Conservation (phyloP, 2,888 invertebrate species). For the Lochmaea capreae region DNA sequence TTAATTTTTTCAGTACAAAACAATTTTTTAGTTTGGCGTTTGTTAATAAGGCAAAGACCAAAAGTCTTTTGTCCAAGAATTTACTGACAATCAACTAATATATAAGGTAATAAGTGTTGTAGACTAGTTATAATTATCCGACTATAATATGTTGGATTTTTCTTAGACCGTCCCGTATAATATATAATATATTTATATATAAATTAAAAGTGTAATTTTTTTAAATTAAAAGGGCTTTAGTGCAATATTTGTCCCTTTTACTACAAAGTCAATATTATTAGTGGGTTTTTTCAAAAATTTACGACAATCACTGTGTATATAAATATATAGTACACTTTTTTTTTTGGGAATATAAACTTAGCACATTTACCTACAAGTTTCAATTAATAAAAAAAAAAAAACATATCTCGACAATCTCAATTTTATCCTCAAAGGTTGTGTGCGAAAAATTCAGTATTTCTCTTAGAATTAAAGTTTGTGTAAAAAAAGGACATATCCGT, state of each 20-base stretch:
- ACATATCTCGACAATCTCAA: slow-evolving; percentile 53
- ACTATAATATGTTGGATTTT: slow-evolving; percentile 29
- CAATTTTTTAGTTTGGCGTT: slow-evolving; percentile 59
- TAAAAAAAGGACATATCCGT: slow-evolving; percentile 56
- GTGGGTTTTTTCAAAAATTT: slow-evolving; percentile 28
- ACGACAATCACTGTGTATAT: slow-evolving; percentile 38
- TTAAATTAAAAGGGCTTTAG: slow-evolving; percentile 53
- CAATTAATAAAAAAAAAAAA: slow-evolving; percentile 55
- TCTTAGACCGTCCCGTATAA: slow-evolving; percentile 44
- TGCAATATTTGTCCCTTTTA: slow-evolving; percentile 52
- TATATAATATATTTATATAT: slow-evolving; percentile 9
- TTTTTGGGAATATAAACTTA: slow-evolving; percentile 13
- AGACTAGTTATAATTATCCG: slow-evolving; percentile 34
- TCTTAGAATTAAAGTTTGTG: slow-evolving; percentile 47
- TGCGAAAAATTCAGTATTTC: slow-evolving; percentile 47
- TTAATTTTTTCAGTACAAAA: slow-evolving; percentile 58
- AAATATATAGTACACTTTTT: too few species aligned
- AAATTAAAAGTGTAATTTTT: slow-evolving; percentile 21
- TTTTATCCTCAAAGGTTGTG: slow-evolving; percentile 47
- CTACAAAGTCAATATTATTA: slow-evolving; percentile 60
- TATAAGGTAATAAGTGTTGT: slow-evolving; percentile 48
- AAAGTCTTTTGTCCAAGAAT: slow-evolving; percentile 65
- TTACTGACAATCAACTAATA: slow-evolving; percentile 63
- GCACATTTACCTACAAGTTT: slow-evolving; percentile 60
- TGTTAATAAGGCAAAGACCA: slow-evolving; percentile 58